Evolutionary conservation across 2,888 invertebrate species (phyloP).

Genomic region (Tribolium freemani): DNA sequence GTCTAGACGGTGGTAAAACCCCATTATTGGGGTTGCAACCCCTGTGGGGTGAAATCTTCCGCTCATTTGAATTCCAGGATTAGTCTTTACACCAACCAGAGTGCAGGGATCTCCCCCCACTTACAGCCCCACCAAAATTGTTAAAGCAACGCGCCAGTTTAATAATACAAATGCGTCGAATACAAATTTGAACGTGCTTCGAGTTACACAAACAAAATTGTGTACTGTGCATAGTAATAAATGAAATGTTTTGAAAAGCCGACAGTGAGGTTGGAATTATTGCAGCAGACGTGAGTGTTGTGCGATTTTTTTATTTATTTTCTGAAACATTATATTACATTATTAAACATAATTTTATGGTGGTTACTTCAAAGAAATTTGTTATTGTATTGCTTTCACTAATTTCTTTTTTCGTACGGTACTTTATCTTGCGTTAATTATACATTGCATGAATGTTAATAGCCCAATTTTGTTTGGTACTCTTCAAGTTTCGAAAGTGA

Average conservation of each 20-base stretch:
- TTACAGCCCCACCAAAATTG: constrained; percentile 16
- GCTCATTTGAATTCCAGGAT: neutral
- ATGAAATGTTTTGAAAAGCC: constrained; percentile 11
- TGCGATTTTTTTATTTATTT: neutral
- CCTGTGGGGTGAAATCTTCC: neutral
- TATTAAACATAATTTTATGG: neutral
- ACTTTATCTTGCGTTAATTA: neutral
- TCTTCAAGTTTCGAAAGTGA: neutral
- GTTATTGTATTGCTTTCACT: constrained; percentile 2
- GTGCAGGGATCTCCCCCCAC: neutral
- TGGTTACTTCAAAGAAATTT: neutral
- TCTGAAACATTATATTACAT: too few species aligned
- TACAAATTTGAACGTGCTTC: constrained; percentile 33
- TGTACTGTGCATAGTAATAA: constrained; percentile 24
- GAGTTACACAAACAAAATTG: constrained; percentile 19
- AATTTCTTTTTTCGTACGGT: constrained; percentile 8
- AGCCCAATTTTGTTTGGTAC: neutral
- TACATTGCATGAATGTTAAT: neutral
- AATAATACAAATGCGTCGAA: constrained; percentile 9
- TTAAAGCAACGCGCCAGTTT: constrained; percentile 26
- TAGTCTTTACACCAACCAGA: neutral
- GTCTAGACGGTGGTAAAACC: neutral
- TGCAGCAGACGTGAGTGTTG: constrained; percentile 11
- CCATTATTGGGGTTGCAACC: neutral
- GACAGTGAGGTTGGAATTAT: neutral